Conservation (phyloP, 2,113 vertebrate genomes). For the Malurus elegans region DNA sequence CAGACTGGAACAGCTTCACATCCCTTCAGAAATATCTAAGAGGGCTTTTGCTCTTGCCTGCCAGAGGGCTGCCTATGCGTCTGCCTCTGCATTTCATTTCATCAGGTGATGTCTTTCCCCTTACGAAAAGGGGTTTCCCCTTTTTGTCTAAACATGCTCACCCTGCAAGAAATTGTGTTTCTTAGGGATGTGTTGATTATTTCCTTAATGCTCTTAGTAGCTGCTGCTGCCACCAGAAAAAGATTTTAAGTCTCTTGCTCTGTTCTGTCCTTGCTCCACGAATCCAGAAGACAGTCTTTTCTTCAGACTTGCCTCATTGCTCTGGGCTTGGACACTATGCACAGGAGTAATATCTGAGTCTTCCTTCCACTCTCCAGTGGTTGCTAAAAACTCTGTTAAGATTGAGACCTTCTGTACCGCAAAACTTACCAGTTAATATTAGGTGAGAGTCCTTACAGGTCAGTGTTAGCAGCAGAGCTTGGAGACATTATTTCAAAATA, state of each 20-base stretch:
- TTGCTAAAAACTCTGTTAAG: background rate
- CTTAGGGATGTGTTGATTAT: background rate
- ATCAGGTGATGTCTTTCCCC: background rate
- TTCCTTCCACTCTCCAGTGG: background rate
- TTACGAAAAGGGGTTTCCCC: background rate
- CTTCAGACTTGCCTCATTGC: background rate
- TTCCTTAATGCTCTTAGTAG: background rate
- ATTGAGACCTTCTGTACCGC: background rate
- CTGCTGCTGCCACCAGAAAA: background rate
- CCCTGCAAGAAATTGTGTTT: background rate
- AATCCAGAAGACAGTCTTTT: background rate
- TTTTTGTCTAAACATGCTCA: background rate
- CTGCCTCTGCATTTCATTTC: background rate
- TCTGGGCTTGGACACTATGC: background rate
- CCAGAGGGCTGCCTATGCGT: background rate
- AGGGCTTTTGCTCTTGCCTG: background rate
- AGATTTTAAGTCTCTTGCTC: background rate
- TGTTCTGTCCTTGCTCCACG: background rate
- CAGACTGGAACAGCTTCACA: background rate
- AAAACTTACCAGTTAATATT: rapidly evolving
- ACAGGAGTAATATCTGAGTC: background rate
- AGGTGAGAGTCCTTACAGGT: background rate
- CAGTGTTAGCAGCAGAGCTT: background rate
- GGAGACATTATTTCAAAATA: background rate
- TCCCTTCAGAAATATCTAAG: background rate